Conservation (phyloP, 1,140 invertebrate species). For the Lineus longissimus region DNA sequence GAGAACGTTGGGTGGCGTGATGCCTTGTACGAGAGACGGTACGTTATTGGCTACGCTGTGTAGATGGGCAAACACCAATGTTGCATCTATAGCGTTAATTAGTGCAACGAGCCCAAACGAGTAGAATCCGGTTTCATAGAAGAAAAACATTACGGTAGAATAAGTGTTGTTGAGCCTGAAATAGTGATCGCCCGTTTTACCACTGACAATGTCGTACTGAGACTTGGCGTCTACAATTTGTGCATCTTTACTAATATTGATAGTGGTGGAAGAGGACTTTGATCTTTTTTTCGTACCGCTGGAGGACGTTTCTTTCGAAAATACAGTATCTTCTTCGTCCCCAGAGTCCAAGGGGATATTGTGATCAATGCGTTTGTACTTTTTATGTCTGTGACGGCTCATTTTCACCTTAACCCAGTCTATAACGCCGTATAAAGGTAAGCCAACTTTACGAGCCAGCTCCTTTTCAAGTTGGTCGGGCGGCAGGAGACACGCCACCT, state of each 20-base stretch:
- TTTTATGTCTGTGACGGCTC: not conserved
- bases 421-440: constrained; percentile 5
- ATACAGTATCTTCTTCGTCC: not conserved
- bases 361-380: constrained; percentile 2
- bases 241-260: not conserved
- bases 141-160: constrained; percentile 5
- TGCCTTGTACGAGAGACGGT: constrained; percentile 2
- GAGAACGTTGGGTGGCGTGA: constrained; percentile 2
- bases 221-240: constrained; percentile 3
- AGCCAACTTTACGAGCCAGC: not conserved
- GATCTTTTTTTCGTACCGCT: not conserved
- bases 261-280: not conserved
- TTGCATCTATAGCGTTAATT: not conserved
- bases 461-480: constrained; percentile 5
- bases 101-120: constrained; percentile 3
- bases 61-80: constrained; percentile 5
- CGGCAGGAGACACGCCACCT: constrained; percentile 1
- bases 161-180: constrained; percentile 5
- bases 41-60: constrained; percentile 7
- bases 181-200: constrained; percentile 1
- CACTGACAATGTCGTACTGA: constrained; percentile 7
- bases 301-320: not conserved
- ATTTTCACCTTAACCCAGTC: constrained; percentile 6
- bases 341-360: not conserved
- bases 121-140: constrained; percentile 4